phyloP scores from a whole-genome alignment of 2,797 vertebrate genomes.

The Geotrypetes seraphini region DNA sequence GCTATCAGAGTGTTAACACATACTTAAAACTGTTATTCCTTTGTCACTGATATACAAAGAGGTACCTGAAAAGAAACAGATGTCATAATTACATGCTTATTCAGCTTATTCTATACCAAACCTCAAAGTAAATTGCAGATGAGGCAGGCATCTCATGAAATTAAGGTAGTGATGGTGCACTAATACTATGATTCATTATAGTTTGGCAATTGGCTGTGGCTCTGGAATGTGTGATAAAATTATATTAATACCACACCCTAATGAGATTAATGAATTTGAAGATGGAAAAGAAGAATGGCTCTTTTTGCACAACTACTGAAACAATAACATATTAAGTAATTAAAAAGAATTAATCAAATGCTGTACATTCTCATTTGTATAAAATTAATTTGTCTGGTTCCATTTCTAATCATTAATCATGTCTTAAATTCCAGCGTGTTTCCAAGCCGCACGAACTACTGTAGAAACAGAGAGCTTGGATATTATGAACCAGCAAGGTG shows the following conservation, averaged over 20 bases:
- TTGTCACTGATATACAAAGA: constrained; percentile 65
- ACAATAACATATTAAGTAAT: constrained; percentile 95
- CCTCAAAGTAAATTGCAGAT: constrained; percentile 60
- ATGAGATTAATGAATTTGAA: constrained; percentile 96
- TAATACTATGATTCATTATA: constrained; percentile 80
- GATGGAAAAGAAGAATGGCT: constrained; percentile 63
- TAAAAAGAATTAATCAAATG: constrained; percentile 97
- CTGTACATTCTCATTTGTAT: constrained; percentile 62
- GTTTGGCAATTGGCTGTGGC: constrained; percentile 71
- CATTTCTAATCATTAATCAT: constrained; percentile 67
- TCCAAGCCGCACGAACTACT: constrained; percentile 33
- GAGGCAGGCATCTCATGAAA: constrained; percentile 67
- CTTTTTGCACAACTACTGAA: constrained; percentile 76
- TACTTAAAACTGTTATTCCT: constrained; percentile 66
- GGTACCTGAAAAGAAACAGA: constrained; percentile 61
- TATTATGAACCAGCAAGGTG: constrained; percentile 57
- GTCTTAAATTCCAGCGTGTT: constrained; percentile 53
- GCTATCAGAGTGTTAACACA: constrained; percentile 64
- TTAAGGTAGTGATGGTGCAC: constrained; percentile 72
- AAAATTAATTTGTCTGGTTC: constrained; percentile 67
- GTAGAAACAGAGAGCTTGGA: constrained; percentile 39
- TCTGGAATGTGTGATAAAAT: constrained; percentile 98
- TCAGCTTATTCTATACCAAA: constrained; percentile 55
- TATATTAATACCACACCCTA: constrained; percentile 97
- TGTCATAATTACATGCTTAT: constrained; percentile 69